These are phyloP conservation scores for Holocentrus rufus DNA, from an alignment of 2,797 vertebrate genomes.

Conservation along the genomic window DNA sequence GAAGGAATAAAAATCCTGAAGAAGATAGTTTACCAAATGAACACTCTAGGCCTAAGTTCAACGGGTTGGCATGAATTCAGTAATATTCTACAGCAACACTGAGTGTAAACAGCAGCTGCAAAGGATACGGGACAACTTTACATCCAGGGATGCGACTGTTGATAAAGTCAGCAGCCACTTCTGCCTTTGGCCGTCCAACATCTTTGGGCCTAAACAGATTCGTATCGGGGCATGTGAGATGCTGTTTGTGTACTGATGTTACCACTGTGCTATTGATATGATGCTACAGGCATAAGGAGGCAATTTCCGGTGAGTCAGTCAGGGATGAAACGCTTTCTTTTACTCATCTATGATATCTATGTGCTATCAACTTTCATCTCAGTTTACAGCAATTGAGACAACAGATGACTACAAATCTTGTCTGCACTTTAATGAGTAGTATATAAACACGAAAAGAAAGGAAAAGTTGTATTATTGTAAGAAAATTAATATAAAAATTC, in stretches of 20 bases:
- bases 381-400: neutral
- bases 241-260: neutral
- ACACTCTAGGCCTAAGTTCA: neutral
- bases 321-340: too few species aligned
- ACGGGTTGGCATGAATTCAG: neutral
- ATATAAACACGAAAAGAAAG: neutral
- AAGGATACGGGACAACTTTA: conserved; percentile 93
- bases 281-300: neutral
- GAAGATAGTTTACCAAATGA: neutral
- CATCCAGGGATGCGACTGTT: conserved; percentile 91
- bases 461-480: neutral
- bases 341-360: neutral
- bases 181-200: conserved; percentile 95
- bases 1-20: conserved; percentile 53
- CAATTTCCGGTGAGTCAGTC: neutral
- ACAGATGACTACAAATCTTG: neutral
- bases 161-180: conserved; percentile 94
- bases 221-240: neutral
- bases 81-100: neutral
- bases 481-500: too few species aligned
- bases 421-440: neutral
- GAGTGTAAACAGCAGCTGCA: neutral
- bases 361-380: neutral
- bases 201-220: conserved; percentile 86
- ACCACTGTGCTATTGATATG: neutral